Evolutionary conservation across 2,113 vertebrate genomes (phyloP).

Genomic region (Oxyruncus cristatus): DNA sequence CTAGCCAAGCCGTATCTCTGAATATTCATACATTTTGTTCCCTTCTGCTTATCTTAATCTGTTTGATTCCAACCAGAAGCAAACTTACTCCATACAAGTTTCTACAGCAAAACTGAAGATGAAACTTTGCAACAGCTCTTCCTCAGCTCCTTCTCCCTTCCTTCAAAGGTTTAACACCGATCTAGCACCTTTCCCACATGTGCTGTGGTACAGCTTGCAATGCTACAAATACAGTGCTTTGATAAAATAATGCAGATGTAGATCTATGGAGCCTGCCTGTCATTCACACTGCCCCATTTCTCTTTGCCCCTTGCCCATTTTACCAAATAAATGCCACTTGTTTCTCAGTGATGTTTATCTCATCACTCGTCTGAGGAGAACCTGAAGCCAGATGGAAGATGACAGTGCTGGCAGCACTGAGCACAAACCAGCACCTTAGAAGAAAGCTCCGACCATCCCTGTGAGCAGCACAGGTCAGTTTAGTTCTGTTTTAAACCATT

Average conservation of each 20-base stretch:
- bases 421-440: background rate
- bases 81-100: background rate
- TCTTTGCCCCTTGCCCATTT: background rate
- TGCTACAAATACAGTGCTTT: background rate
- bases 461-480: background rate
- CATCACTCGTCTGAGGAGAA: background rate
- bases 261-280: background rate
- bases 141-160: background rate
- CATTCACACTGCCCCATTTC: background rate
- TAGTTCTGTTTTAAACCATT: background rate
- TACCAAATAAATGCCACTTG: background rate
- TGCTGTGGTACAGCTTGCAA: background rate
- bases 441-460: background rate
- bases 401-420: rapidly evolving
- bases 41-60: background rate
- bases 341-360: background rate
- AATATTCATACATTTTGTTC: background rate
- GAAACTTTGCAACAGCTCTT: background rate
- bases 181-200: background rate
- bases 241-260: background rate
- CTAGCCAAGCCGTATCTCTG: background rate
- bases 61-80: background rate
- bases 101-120: background rate
- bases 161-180: background rate
- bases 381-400: background rate